These are phyloP conservation scores for Holocentrus rufus DNA, from an alignment of 2,797 vertebrate species.

Conservation along the genomic window DNA sequence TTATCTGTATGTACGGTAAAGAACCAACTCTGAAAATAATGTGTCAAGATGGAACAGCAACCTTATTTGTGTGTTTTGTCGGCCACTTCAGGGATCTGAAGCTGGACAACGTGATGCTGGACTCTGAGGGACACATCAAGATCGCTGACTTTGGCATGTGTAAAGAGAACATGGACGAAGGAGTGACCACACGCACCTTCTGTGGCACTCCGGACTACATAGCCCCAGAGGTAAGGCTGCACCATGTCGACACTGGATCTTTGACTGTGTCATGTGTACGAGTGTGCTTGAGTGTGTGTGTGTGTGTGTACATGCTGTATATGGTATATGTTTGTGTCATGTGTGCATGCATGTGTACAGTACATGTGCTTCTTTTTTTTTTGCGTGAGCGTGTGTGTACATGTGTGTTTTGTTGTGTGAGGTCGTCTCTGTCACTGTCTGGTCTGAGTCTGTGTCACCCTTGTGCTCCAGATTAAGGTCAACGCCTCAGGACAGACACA, in stretches of 20 bases:
- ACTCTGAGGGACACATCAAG: slow-evolving; percentile 96
- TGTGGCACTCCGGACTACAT: slow-evolving; percentile 99
- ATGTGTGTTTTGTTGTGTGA: slow-evolving; percentile 48
- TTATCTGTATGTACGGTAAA: no score
- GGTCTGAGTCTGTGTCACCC: slow-evolving; percentile 62
- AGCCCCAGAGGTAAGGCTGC: slow-evolving; percentile 88
- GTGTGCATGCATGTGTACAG: background rate
- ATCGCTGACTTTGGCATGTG: slow-evolving; percentile 99
- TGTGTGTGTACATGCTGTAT: background rate
- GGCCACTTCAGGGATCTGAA: slow-evolving; percentile 89
- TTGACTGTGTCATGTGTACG: background rate
- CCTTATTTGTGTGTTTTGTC: slow-evolving; percentile 7
- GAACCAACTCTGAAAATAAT: background rate
- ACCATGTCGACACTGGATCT: background rate
- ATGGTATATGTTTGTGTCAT: background rate
- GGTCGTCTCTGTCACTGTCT: slow-evolving; percentile 64
- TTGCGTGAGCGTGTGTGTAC: background rate
- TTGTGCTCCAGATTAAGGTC: slow-evolving; percentile 70
- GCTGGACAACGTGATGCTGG: slow-evolving; percentile 98
- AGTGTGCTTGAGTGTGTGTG: background rate
- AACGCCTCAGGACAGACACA: slow-evolving; percentile 56
- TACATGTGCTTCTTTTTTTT: background rate
- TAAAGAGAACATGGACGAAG: slow-evolving; percentile 92
- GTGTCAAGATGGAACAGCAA: background rate
- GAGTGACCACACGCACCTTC: slow-evolving; percentile 93